Evolutionary conservation across 2,888 invertebrate genomes (phyloP).

Genomic region (Platynereis dumerilii): DNA sequence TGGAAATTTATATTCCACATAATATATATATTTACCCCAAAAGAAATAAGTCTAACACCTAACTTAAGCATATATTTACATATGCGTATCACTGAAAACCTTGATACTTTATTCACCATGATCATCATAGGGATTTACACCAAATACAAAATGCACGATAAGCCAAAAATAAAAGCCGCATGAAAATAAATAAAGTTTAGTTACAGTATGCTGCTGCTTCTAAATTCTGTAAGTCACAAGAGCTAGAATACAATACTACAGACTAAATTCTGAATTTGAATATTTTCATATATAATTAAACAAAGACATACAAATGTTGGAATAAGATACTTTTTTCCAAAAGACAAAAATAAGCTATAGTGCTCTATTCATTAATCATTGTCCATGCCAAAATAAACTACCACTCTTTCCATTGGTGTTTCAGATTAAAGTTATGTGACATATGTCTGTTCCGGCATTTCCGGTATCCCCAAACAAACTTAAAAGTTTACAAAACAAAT

Average conservation of each 20-base stretch:
- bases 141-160: slow-evolving; percentile 22
- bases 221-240: slow-evolving; percentile 9
- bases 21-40: too few relatives aligned
- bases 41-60: too few relatives aligned
- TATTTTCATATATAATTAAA: slow-evolving; percentile 6
- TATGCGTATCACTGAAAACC: slow-evolving; percentile 18
- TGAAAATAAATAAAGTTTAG: slow-evolving; percentile 12
- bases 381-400: slow-evolving; percentile 8
- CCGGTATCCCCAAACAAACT: neutral
- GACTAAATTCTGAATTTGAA: neutral
- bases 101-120: slow-evolving; percentile 26
- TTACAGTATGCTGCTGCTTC: slow-evolving; percentile 7
- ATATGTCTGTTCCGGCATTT: too few relatives aligned
- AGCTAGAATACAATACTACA: slow-evolving; percentile 11
- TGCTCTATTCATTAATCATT: neutral
- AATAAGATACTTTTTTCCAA: neutral
- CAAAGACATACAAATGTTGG: slow-evolving; percentile 7
- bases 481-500: slow-evolving; percentile 7
- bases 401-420: slow-evolving; percentile 5
- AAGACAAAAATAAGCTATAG: neutral
- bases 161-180: slow-evolving; percentile 21
- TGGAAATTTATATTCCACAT: too few relatives aligned
- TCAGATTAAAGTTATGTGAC: too few relatives aligned
- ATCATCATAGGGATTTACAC: slow-evolving; percentile 21
- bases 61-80: neutral